phyloP scores from a whole-genome alignment of 2,888 invertebrate genomes.

The Spisula subtruncata region DNA sequence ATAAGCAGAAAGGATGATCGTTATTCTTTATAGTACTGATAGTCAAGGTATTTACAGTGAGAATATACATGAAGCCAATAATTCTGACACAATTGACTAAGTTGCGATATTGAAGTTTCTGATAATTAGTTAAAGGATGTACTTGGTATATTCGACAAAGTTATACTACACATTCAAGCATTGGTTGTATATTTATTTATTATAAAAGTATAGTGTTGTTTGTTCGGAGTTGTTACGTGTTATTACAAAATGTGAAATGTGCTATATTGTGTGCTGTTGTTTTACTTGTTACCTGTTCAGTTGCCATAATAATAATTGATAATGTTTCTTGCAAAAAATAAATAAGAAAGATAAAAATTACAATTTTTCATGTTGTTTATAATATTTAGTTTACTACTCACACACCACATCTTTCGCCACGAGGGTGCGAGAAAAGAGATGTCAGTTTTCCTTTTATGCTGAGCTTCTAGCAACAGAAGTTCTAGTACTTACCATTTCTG shows the following conservation, averaged over 20 bases:
- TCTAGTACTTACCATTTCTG: no score
- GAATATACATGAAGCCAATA: background rate
- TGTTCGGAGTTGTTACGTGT: background rate
- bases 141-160: background rate
- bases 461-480: no score
- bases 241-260: constrained; percentile 8
- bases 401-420: no score
- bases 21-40: background rate
- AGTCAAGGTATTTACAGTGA: background rate
- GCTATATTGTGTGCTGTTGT: constrained; percentile 25
- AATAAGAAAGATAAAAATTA: background rate
- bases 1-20: background rate
- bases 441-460: no score
- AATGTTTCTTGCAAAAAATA: constrained; percentile 12
- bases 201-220: background rate
- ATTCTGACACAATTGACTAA: background rate
- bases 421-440: no score
- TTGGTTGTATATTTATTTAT: background rate
- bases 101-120: background rate
- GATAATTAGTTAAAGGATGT: background rate
- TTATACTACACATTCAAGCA: background rate
- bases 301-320: background rate
- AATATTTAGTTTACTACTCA: no score
- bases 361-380: background rate
- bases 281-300: background rate